These are phyloP conservation scores for Aplocera efformata DNA, from an alignment of 2,888 invertebrate species.

Conservation along the genomic window DNA sequence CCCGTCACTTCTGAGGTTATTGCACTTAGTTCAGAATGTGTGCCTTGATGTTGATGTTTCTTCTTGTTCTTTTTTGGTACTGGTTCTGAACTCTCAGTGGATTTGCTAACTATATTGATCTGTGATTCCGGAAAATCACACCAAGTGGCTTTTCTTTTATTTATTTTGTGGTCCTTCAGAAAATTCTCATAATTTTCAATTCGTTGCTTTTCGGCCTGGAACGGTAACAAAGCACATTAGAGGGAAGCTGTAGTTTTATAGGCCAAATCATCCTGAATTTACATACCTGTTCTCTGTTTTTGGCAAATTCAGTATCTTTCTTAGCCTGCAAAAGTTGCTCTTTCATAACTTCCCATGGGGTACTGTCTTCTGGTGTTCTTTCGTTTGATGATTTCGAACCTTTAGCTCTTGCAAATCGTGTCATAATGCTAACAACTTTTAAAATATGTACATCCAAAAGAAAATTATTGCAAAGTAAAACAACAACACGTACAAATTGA, in stretches of 20 bases:
- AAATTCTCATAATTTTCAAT: conserved; percentile 76
- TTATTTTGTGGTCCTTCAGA: conserved; percentile 69
- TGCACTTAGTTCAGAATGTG: conserved; percentile 7
- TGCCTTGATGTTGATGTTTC: background rate
- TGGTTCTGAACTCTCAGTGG: conserved; percentile 11
- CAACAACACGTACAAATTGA: no score
- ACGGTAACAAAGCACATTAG: conserved; percentile 20
- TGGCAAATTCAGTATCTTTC: conserved; percentile 62
- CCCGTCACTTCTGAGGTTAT: conserved; percentile 2
- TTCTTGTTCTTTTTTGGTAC: conserved; percentile 10
- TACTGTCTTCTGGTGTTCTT: conserved; percentile 83
- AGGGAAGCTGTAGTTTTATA: no score
- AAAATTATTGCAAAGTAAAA: no score
- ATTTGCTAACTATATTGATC: conserved; percentile 5
- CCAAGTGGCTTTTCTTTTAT: conserved; percentile 73
- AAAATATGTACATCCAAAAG: background rate
- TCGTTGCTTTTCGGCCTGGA: conserved; percentile 71
- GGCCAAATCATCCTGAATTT: no score
- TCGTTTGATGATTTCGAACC: conserved; percentile 88
- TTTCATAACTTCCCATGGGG: conserved; percentile 87
- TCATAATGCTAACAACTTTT: conserved; percentile 74
- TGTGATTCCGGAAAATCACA: conserved; percentile 75
- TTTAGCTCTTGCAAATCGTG: conserved; percentile 86
- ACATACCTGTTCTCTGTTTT: conserved; percentile 59
- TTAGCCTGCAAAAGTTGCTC: conserved; percentile 79